phyloP scores from a whole-genome alignment of 2,888 invertebrate genomes.

The Salticus scenicus region DNA sequence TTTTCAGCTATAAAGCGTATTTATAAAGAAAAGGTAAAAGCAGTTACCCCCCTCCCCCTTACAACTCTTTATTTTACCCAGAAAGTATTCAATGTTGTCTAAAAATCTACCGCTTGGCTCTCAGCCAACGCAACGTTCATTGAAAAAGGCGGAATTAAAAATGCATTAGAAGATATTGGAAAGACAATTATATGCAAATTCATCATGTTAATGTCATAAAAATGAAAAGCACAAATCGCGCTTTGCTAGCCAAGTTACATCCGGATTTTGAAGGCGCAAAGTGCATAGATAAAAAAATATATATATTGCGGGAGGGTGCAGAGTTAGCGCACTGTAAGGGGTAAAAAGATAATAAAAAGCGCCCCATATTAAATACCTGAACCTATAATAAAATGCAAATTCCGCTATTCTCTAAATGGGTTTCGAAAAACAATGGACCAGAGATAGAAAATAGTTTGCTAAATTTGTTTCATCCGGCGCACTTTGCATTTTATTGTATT shows the following conservation, averaged over 20 bases:
- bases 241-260: slow-evolving; percentile 40
- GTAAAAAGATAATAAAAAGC: slow-evolving; percentile 47
- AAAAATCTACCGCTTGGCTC: slow-evolving; percentile 27
- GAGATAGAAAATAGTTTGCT: slow-evolving; percentile 37
- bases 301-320: neutral
- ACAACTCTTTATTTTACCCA: neutral
- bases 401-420: slow-evolving; percentile 45
- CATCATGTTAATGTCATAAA: slow-evolving; percentile 69
- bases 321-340: neutral
- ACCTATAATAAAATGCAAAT: slow-evolving; percentile 68
- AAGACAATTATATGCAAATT: slow-evolving; percentile 70
- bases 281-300: slow-evolving; percentile 23
- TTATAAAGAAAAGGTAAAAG: neutral
- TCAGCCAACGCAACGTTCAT: slow-evolving; percentile 32
- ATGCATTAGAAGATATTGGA: slow-evolving; percentile 69
- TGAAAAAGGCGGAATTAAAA: slow-evolving; percentile 60
- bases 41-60: slow-evolving; percentile 1
- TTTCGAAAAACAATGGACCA: slow-evolving; percentile 42
- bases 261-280: slow-evolving; percentile 24
- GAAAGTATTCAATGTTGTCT: neutral
- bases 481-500: slow-evolving; percentile 27
- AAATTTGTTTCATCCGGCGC: slow-evolving; percentile 27
- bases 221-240: slow-evolving; percentile 58
- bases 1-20: slow-evolving; percentile 1
- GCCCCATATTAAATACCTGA: slow-evolving; percentile 65